Base-by-base conservation (phyloP, 2,888 invertebrate species). In the Caenorhabditis japonica region DNA sequence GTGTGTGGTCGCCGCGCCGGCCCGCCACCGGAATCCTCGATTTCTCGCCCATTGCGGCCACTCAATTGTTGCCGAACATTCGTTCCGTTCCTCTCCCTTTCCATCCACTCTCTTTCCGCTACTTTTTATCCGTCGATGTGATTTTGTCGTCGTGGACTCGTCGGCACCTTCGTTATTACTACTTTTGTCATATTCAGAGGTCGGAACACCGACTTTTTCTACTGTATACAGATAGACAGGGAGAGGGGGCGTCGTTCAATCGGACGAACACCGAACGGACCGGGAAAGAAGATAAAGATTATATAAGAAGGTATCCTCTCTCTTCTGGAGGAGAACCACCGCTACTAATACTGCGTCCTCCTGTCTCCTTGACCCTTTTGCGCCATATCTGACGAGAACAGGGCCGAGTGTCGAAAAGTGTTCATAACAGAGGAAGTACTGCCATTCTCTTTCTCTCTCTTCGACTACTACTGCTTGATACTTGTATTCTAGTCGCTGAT, bases 341-440 rank as follows among this genome's bases (percentile, higher is more conserved):
- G 46, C 58, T 34, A 25, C 55, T 21, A 30, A 38, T 62, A 62
- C 53, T 41, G 47, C 41, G 53, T 55, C 64, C 47, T 49, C 8
- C 44, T 55, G 64, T 72, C 66, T 64, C 72, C 72, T 72, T 72
- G 72, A 72, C 72, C 72, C 66, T 52, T 59, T 44, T 58, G 46
- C 51, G 52, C 58, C 62, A 62, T 71, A 71, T 69, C 71, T 71
- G 59, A 58, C 58, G 30, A 62, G 49, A 58, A 71, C 41, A 51
- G 58, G 56, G 56, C 62, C 49, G 47, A 68, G 51, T 68, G 58
- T 52, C 68, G 30, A 44, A 68, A 44, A 46, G 47, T 58, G 58
- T 39, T 58, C 58, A 56, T 49, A 49, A 58, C 64, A 46, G 47
- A 47, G 64, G 46, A 34, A 43, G 19, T 10, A 47, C 64, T 36